phyloP scores from a whole-genome alignment of 1,140 invertebrate species.

The Euglossa dilemma region DNA sequence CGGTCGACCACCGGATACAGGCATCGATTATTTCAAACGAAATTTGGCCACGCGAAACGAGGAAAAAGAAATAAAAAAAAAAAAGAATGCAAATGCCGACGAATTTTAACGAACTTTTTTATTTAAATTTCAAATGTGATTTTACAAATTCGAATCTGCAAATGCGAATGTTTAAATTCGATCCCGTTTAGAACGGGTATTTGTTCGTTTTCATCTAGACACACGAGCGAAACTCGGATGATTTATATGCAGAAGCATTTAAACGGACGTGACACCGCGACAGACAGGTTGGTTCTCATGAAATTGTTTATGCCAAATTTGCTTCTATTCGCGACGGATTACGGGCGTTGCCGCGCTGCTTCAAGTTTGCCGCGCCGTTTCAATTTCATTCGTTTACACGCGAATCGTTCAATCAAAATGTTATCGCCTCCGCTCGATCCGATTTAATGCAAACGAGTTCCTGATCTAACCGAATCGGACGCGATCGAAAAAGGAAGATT shows the following conservation, averaged over 20 bases:
- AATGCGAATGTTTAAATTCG: neutral
- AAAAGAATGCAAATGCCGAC: neutral
- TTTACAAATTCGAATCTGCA: neutral
- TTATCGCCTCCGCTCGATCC: conserved; percentile 20
- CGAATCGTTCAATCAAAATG: conserved; percentile 36
- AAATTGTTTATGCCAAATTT: conserved; percentile 26
- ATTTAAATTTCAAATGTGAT: neutral
- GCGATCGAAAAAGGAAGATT: neutral
- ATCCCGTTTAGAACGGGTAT: neutral
- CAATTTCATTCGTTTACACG: conserved; percentile 45
- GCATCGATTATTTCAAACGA: neutral
- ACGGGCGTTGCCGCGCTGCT: neutral
- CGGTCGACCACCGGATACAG: too few species aligned
- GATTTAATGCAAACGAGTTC: conserved; percentile 35
- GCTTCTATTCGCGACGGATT: neutral
- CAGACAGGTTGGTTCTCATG: neutral
- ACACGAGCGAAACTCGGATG: too few species aligned
- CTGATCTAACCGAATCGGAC: neutral
- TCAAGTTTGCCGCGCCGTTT: neutral
- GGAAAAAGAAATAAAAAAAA: neutral
- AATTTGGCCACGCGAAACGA: too few species aligned
- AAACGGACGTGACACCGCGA: too few species aligned
- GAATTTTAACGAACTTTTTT: neutral
- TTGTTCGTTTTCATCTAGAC: neutral
- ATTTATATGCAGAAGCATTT: too few species aligned